These are phyloP conservation scores for Eupeodes corollae DNA, from an alignment of 1,140 invertebrate genomes.

Conservation along the genomic window DNA sequence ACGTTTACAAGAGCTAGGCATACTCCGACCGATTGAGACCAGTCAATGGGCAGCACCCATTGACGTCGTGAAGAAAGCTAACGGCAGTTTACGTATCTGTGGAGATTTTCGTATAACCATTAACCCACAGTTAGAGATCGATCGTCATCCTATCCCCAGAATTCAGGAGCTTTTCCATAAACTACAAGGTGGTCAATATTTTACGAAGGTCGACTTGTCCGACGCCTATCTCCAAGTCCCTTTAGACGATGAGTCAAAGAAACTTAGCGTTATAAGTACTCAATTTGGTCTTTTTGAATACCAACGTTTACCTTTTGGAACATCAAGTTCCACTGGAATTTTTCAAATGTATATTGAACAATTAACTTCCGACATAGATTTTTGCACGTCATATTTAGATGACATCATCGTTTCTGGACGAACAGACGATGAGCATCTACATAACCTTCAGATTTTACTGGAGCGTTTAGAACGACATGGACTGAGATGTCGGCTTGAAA, in stretches of 20 bases:
- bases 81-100: conserved; percentile 34
- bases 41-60: conserved; percentile 37
- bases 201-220: conserved; percentile 12
- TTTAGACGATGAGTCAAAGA: conserved; percentile 21
- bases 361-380: not conserved
- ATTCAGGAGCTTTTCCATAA: conserved; percentile 31
- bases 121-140: conserved; percentile 22
- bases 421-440: conserved; percentile 12
- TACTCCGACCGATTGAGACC: conserved; percentile 11
- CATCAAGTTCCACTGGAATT: too few species aligned
- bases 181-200: conserved; percentile 19
- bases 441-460: conserved; percentile 15
- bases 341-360: conserved; percentile 11
- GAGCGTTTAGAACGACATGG: too few species aligned
- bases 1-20: conserved; percentile 17
- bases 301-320: too few species aligned
- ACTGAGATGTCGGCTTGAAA: too few species aligned
- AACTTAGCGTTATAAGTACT: conserved; percentile 28
- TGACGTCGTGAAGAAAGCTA: conserved; percentile 38
- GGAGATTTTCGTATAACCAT: conserved; percentile 36
- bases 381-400: not conserved
- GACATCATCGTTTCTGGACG: not conserved
- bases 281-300: conserved; percentile 26
- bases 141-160: conserved; percentile 38
- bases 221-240: conserved; percentile 18